Evolutionary conservation across 2,797 vertebrate species (phyloP), one percentile per base, ranked within the genome.

Genomic region (Schizothorax lantsangensis): DNA sequence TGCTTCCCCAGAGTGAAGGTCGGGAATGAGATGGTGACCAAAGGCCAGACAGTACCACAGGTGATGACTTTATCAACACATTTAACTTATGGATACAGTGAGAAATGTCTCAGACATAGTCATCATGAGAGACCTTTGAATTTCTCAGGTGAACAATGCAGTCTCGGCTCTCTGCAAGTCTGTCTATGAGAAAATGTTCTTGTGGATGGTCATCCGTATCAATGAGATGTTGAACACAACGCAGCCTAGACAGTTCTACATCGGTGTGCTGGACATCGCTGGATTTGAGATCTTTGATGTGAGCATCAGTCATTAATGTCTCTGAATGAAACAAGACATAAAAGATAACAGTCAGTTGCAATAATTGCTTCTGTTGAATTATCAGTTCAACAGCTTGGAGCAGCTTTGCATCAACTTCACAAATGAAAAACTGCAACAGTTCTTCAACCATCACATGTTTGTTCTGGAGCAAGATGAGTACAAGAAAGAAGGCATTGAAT

Each of bases 231-330:
- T 38, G 38, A 6, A 38, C 38, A 38, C 38, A 6, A 38, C 95
- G 83, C 94, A 97, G 15, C 92, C 95, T 0, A 93, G 96, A 62
- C 94, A 95, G 40, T 95, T 95, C 75, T 97, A 97, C 66, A 97
- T 96, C 30, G 97, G 96, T 0, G 96, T 97, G 30, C 87, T 97
- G 19, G 97, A 97, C 87, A 97, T 97, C 2, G 96, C 96, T 49
- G 96, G 96, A 19, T 97, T 97, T 89, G 96, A 97, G 89, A 97
- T 97, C 6, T 97, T 97, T 89, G 96, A 97, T 94, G 96, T 97
- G 88, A 90, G 92, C 89, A 81, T 47, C 19, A 21, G 4, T 54
- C 52, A 38, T 33, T 11, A 33, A 45, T 15, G 2, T 45, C 40
- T 73, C 23, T 45, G 23, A n/a, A 45, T 45, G 5, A 26, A 23